Conservation (phyloP, 2,888 invertebrate genomes). For the Adineta ricciae region DNA sequence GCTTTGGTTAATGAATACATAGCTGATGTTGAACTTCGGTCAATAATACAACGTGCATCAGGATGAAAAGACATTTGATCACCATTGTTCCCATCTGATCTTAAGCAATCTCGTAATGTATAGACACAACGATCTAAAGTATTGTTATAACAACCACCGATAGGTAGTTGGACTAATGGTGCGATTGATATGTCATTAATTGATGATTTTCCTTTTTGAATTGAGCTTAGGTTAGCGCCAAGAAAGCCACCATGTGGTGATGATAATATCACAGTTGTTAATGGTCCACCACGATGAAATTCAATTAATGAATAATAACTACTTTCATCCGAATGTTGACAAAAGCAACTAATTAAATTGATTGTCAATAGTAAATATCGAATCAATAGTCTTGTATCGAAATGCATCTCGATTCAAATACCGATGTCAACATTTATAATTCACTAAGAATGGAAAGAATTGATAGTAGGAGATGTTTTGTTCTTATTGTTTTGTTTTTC, state of each 20-base stretch:
- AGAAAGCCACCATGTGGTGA: constrained; percentile 10
- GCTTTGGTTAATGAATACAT: background rate
- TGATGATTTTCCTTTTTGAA: background rate
- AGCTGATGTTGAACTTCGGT: background rate
- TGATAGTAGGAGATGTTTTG: background rate
- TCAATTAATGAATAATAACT: constrained; percentile 1
- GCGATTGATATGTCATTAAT: background rate
- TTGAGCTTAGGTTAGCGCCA: background rate
- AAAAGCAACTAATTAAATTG: background rate
- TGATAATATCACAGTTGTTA: background rate
- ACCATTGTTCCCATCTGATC: background rate
- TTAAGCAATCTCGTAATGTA: background rate
- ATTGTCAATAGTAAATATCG: background rate
- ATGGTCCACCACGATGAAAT: constrained; percentile 1
- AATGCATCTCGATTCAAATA: background rate
- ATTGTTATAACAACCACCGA: background rate
- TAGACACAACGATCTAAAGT: constrained; percentile 14
- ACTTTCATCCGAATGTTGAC: background rate
- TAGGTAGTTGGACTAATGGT: background rate
- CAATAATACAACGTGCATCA: background rate
- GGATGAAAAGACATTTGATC: background rate
- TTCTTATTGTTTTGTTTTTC: background rate
- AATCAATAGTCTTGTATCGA: background rate
- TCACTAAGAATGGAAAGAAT: background rate
- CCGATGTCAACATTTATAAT: background rate